Evolutionary conservation across 2,888 invertebrate genomes (phyloP).

Genomic region (Matsumyia berberina): DNA sequence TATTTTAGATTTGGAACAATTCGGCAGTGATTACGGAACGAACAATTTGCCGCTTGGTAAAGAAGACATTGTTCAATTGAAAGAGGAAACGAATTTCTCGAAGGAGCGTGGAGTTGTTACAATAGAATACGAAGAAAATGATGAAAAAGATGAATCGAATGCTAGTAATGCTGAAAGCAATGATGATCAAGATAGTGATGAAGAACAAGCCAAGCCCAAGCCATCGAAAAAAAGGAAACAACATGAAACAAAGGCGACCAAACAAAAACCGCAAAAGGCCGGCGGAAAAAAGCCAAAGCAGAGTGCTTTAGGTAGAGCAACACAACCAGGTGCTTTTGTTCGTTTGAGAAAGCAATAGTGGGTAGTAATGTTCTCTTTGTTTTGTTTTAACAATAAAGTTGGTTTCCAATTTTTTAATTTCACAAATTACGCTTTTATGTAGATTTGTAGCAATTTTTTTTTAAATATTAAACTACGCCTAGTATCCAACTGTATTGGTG

Average conservation of each 20-base stretch:
- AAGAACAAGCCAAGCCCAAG: background rate
- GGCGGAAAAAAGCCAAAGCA: background rate
- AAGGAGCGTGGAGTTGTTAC: constrained; percentile 79
- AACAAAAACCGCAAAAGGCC: background rate
- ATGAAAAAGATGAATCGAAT: constrained; percentile 46
- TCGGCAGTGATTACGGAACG: constrained; percentile 76
- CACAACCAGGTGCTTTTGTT: constrained; percentile 17
- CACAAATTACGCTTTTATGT: too few relatives aligned
- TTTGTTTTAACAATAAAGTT: constrained; percentile 18
- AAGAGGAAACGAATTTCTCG: constrained; percentile 25
- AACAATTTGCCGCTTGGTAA: background rate
- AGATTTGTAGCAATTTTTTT: too few relatives aligned
- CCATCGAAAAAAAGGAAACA: background rate
- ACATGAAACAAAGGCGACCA: constrained; percentile 16
- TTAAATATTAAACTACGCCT: too few relatives aligned
- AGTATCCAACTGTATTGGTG: too few relatives aligned
- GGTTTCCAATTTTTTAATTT: background rate
- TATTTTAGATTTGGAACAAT: constrained; percentile 85
- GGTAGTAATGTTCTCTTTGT: background rate
- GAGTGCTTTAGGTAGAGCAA: background rate
- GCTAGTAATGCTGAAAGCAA: constrained; percentile 59
- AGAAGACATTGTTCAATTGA: background rate
- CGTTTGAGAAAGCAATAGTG: constrained; percentile 17
- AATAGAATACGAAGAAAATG: constrained; percentile 80
- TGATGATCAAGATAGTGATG: constrained; percentile 41